phyloP scores from a whole-genome alignment of 2,797 vertebrate genomes.

The Sebastes elongatus region DNA sequence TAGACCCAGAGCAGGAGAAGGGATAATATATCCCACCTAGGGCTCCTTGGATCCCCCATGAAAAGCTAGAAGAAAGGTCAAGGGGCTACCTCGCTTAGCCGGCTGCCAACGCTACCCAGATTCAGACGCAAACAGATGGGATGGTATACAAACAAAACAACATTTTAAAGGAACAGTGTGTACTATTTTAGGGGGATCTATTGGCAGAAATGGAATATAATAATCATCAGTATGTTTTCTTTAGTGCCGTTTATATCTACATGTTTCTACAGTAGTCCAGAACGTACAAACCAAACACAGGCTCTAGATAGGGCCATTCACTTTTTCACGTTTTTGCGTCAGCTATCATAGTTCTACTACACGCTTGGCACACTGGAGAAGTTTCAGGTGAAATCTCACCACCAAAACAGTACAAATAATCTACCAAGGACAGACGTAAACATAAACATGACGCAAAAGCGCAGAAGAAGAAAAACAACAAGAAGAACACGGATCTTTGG shows the following conservation, averaged over 20 bases:
- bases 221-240: too few species aligned
- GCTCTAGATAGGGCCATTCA: too few species aligned
- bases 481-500: background rate
- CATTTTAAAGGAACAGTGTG: background rate
- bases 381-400: background rate
- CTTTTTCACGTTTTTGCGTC: too few species aligned
- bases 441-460: background rate
- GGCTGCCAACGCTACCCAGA: background rate
- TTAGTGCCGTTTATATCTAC: too few species aligned
- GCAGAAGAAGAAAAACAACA: background rate
- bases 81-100: background rate
- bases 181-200: background rate
- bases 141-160: background rate
- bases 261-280: too few species aligned
- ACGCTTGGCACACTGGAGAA: too few species aligned
- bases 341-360: too few species aligned
- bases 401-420: background rate
- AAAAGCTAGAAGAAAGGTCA: background rate
- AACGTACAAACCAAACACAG: too few species aligned
- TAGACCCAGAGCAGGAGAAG: background rate
- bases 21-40: slow-evolving; percentile 13
- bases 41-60: background rate
- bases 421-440: background rate
- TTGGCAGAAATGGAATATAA: too few species aligned
- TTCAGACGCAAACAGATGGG: background rate